Conservation (phyloP, 2,888 invertebrate species). For the Drosophila basisetae region DNA sequence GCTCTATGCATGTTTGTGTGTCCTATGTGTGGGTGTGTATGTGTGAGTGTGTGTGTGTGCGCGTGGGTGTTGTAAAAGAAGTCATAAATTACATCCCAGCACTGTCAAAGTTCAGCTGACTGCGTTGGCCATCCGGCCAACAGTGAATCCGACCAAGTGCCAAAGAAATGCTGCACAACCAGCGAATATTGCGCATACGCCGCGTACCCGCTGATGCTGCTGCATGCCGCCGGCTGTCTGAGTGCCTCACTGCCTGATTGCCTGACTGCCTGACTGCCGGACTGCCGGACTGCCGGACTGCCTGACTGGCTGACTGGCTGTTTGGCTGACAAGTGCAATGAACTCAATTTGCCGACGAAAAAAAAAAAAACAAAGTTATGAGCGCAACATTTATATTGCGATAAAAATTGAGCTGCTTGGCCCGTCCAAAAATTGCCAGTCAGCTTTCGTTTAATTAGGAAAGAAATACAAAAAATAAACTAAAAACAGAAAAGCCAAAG, state of each 20-base stretch:
- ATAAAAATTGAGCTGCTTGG: slow-evolving; percentile 60
- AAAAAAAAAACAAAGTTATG: slow-evolving; percentile 46
- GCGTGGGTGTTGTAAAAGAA: slow-evolving; percentile 77
- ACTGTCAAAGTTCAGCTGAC: slow-evolving; percentile 81
- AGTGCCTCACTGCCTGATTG: slow-evolving; percentile 18
- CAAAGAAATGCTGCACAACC: slow-evolving; percentile 80
- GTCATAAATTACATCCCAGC: slow-evolving; percentile 75
- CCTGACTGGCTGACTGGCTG: slow-evolving; percentile 28
- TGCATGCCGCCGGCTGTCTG: slow-evolving; percentile 60
- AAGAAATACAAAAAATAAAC: slow-evolving; percentile 16
- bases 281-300: slow-evolving; percentile 11
- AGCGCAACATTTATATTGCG: slow-evolving; percentile 67
- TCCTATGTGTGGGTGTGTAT: slow-evolving; percentile 12
- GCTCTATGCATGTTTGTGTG: slow-evolving; percentile 12
- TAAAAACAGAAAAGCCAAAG: slow-evolving; percentile 8
- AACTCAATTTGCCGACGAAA: slow-evolving; percentile 70
- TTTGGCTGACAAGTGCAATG: slow-evolving; percentile 74
- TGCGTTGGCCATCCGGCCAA: slow-evolving; percentile 62
- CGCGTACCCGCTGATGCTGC: slow-evolving; percentile 58
- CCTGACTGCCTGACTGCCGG: slow-evolving; percentile 34
- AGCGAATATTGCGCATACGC: slow-evolving; percentile 81
- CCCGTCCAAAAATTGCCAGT: slow-evolving; percentile 47
- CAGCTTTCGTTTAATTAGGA: slow-evolving; percentile 73
- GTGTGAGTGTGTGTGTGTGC: slow-evolving; percentile 25
- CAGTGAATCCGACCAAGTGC: slow-evolving; percentile 68